A percentile compares a stretch with the other conserved stretches of the same genome.
These are phyloP conservation scores for Koerneria pararmatus DNA, from an alignment of 2,888 invertebrate species.

Conservation along the genomic window DNA sequence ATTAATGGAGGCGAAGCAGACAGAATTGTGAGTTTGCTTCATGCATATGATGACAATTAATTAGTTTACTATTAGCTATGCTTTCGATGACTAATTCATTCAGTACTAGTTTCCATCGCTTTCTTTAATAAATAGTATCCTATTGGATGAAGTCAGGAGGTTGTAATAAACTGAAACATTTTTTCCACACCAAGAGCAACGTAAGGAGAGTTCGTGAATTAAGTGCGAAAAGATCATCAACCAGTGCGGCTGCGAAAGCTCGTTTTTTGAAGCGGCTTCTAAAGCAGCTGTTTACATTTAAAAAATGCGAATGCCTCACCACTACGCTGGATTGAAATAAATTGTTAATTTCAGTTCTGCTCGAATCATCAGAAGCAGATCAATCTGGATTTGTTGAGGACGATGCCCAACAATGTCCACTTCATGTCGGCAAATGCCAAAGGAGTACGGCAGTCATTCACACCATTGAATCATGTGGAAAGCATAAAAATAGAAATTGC, in stretches of 20 bases:
- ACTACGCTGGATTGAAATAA: neutral
- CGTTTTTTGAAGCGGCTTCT: neutral
- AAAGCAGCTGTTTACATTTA: slow-evolving; percentile 21
- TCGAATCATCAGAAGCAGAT: slow-evolving; percentile 65
- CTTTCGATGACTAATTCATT: no score
- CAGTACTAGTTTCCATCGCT: no score
- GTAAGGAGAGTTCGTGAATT: no score
- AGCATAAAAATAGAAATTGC: no score
- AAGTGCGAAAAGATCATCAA: no score
- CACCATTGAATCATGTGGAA: neutral
- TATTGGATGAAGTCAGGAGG: no score
- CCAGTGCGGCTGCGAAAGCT: no score
- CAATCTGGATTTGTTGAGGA: slow-evolving; percentile 64
- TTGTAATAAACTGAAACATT: no score
- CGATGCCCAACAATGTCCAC: slow-evolving; percentile 65
- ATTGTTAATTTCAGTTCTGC: slow-evolving; percentile 60
- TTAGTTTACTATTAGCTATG: neutral
- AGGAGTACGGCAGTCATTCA: slow-evolving; percentile 60
- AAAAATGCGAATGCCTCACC: neutral
- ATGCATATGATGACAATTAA: neutral
- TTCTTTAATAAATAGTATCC: no score
- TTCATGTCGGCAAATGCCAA: slow-evolving; percentile 63
- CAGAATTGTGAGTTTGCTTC: slow-evolving; percentile 61
- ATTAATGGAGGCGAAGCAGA: slow-evolving; percentile 60
- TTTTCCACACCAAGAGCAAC: no score